Evolutionary conservation across 2,113 vertebrate genomes (phyloP).

Genomic region (Cyprinodon variegatus): DNA sequence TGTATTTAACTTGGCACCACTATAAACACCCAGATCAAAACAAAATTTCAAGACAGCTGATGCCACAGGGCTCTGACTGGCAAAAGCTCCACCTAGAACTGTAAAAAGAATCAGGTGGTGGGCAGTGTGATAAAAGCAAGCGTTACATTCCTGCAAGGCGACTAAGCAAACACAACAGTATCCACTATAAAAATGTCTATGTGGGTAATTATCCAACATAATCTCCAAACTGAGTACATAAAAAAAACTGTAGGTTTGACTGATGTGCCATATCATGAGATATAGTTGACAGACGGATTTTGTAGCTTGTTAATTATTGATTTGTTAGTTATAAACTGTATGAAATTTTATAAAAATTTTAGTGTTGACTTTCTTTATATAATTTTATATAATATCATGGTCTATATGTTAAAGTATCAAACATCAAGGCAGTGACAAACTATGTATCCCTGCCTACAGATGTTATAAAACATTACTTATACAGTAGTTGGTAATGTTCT

Average conservation of each 20-base stretch:
- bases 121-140: conserved; percentile 14
- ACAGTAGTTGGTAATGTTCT: neutral
- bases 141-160: conserved; percentile 13
- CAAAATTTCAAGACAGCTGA: conserved; percentile 37
- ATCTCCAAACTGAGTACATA: neutral
- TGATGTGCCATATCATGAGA: neutral
- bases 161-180: conserved; percentile 1
- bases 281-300: neutral
- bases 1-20: conserved; percentile 57
- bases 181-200: neutral
- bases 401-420: neutral
- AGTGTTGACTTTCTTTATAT: neutral
- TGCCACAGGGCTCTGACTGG: conserved; percentile 12
- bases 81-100: conserved; percentile 35
- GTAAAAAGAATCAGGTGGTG: conserved; percentile 13
- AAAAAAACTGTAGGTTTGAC: neutral
- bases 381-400: too few species aligned
- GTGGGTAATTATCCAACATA: neutral
- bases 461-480: neutral
- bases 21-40: conserved; percentile 46
- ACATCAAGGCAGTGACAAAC: neutral
- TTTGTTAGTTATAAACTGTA: neutral
- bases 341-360: neutral
- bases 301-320: neutral
- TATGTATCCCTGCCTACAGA: neutral